Evolutionary conservation across 1,140 invertebrate species (phyloP), one percentile per base, ranked within the genome.

Genomic region (Drosophila kikkawai): DNA sequence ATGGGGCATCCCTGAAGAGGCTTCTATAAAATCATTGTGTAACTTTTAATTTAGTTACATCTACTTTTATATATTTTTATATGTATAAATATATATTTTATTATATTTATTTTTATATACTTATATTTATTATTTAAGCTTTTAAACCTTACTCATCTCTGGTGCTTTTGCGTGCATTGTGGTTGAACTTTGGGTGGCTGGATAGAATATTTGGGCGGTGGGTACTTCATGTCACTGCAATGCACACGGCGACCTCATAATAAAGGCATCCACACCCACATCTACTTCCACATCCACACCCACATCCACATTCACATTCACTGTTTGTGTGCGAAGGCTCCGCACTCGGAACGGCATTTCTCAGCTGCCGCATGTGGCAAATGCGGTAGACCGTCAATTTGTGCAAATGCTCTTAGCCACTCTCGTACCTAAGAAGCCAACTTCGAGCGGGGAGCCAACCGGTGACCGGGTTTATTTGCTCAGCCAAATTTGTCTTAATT

Each of bases 381-480:
- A 57, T 90, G 85, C 81, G 85, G 85, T 85, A 63, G 76, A 68
- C 85, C 85, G 75, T 81, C 85, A 88, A 88, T 88, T 88, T 90
- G 81, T 82, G 85, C 81, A 90, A 84, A 84, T 84, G 82, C 65
- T 80, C 79, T 84, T 60, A 84, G 76, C 65, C 53, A 56, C 53
- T 56, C 53, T 56, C 13, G 19, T 80, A 68, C 63, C 76, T 56
- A 88, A 66, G 70, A 63, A 67, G 53, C 67, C 65, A 22, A 57
- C 56, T 55, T 29, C 15, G 56, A 42, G 12, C 44, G 22, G 17
- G 32, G 0, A 22, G 17, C 47, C 47, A 26, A 29, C 26, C 26
- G n/a, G 13, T 36, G 50, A 42, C 41, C 68, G 13, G 36, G 65
- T 64, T 70, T 87, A 79, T 82, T 86, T 87, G 73, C 80, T 64